A percentile compares a stretch with the other conserved stretches of the same genome.
These are phyloP conservation scores for Uloborus plumipes DNA, from an alignment of 2,888 invertebrate genomes.

Conservation along the genomic window DNA sequence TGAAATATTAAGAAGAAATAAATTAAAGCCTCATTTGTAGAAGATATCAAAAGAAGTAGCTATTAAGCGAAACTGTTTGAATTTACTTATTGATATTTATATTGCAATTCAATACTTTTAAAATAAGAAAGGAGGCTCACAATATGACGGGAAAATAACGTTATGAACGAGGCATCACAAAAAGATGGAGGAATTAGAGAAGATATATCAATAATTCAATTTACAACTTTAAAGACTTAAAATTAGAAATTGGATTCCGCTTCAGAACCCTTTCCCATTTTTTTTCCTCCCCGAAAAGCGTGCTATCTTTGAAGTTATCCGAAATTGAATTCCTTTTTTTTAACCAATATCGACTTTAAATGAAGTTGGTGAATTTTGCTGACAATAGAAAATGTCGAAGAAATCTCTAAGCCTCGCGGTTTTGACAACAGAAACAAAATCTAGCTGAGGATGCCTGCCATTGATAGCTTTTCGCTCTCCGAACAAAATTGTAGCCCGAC, in stretches of 20 bases:
- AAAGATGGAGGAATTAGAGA: constrained; percentile 22
- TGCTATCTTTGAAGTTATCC: constrained; percentile 15
- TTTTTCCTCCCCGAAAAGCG: not conserved
- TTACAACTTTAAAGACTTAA: constrained; percentile 25
- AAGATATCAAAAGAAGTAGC: too few species aligned
- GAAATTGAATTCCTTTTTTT: constrained; percentile 40
- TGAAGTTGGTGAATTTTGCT: constrained; percentile 48
- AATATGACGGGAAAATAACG: too few species aligned
- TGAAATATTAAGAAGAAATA: too few species aligned
- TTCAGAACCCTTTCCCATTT: constrained; percentile 2
- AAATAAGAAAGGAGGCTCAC: too few species aligned
- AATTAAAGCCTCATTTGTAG: too few species aligned
- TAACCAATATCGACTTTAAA: constrained; percentile 50
- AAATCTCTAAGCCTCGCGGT: constrained; percentile 27
- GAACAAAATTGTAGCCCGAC: constrained; percentile 42
- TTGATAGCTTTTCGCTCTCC: constrained; percentile 27
- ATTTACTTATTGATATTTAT: too few species aligned
- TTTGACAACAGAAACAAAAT: constrained; percentile 34
- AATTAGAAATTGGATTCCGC: constrained; percentile 46
- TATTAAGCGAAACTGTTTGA: too few species aligned
- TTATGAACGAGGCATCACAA: too few species aligned
- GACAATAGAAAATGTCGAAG: constrained; percentile 40
- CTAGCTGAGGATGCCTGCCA: constrained; percentile 23
- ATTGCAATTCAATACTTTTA: too few species aligned
- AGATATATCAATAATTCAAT: constrained; percentile 27